Evolutionary conservation across 2,888 invertebrate species (phyloP).

Genomic region (Empis livida): DNA sequence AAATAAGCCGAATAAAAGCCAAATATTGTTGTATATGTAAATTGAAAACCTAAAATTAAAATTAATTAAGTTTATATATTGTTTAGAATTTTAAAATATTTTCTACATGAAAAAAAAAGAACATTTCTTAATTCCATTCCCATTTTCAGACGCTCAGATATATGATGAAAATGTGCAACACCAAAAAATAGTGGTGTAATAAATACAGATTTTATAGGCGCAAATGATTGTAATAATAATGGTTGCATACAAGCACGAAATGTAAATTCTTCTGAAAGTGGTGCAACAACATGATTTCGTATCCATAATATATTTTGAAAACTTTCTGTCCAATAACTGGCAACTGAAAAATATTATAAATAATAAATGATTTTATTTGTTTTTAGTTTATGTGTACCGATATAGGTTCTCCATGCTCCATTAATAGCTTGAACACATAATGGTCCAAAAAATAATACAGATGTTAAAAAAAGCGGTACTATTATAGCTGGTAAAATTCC

Average conservation of each 20-base stretch:
- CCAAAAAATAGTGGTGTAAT: conserved; percentile 87
- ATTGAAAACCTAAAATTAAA: conserved; percentile 60
- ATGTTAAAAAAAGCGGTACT: conserved; percentile 65
- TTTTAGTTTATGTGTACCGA: conserved; percentile 41
- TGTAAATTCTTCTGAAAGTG: conserved; percentile 89
- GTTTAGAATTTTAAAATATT: conserved; percentile 13
- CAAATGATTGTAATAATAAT: conserved; percentile 67
- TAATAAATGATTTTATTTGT: too few species aligned
- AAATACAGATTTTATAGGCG: conserved; percentile 61
- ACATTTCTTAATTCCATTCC: conserved; percentile 59
- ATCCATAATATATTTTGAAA: conserved; percentile 69
- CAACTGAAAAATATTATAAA: conserved; percentile 38
- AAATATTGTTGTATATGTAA: conserved; percentile 82
- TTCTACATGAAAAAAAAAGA: conserved; percentile 59
- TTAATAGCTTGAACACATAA: conserved; percentile 56
- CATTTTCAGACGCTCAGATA: conserved; percentile 61
- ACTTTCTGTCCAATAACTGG: conserved; percentile 57
- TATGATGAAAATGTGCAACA: conserved; percentile 86
- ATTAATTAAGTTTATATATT: conserved; percentile 5
- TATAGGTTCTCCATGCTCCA: conserved; percentile 53
- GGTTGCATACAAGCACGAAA: conserved; percentile 94
- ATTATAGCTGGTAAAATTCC: conserved; percentile 62
- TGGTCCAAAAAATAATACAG: conserved; percentile 72
- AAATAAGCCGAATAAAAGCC: conserved; percentile 91
- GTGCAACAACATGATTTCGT: conserved; percentile 80